Base-by-base conservation (phyloP, 2,888 invertebrate genomes). In the Lottia gigantea region DNA sequence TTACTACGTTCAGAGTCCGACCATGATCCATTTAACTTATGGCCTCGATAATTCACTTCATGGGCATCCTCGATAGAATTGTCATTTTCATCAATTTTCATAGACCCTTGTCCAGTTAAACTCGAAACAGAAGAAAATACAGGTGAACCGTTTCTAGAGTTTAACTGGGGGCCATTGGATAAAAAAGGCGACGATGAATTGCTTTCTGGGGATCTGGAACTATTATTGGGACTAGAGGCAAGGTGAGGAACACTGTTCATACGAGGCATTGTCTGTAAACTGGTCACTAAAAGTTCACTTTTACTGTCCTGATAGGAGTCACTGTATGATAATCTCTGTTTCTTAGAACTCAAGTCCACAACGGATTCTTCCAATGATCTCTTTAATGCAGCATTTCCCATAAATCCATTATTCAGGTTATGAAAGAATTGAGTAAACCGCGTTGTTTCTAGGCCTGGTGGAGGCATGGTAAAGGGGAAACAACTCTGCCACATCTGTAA, bases 341-440 rank as follows among this genome's bases (percentile, higher is more conserved):
- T 69, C 40, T 69, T 69, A 55, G 69, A 64, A 25, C 64, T 64
- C n/a, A 69, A 46, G 55, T 69, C 69, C 7, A 69, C 55, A 25
- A 64, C 64, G 0, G 69, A 63, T 26, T 64, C 64, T 45, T 64
- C 61, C 55, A 55, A 45, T n/a, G 47, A 55, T 19, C 64, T 64
- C 55, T 65, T 65, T n/a, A 40, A 40, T 25, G 49, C 55, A 7
- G 47, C 31, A n/a, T 61, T 26, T 7, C 64, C 25, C 19, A 61
- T 46, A 12, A 65, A 19, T n/a, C 69, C 65, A n/a, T 64, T 55
- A 61, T 69, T 69, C 7, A 69, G 61, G 61, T 69, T 69, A 4
- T 64, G 69, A 47, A 69, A 69, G 55, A 69, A 69, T 61, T 69
- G 69, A 45, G 69, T 69, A 23, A 69, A 65, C 40, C 69, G 64